These are phyloP conservation scores for Acipenser ruthenus DNA, from an alignment of 2,797 vertebrate species.

Conservation along the genomic window DNA sequence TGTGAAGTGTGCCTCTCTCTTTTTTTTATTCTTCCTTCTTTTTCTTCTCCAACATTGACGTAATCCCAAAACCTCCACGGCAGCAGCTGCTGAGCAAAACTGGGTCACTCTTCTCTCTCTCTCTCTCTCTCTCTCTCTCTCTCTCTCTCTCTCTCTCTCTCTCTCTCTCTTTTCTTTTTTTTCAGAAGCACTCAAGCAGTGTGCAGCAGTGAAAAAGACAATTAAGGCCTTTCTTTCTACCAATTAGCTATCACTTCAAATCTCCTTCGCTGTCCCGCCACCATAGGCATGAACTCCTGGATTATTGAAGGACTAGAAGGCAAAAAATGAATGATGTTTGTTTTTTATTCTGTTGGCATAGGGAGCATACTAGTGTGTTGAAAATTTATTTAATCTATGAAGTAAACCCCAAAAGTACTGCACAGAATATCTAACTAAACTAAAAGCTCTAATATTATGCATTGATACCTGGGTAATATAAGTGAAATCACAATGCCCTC, in stretches of 20 bases:
- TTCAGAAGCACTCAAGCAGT: constrained; percentile 74
- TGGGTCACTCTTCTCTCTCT: constrained; percentile 54
- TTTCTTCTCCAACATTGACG: constrained; percentile 76
- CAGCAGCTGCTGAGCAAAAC: constrained; percentile 87
- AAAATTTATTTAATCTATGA: too few relatives aligned
- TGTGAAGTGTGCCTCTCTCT: constrained; percentile 65
- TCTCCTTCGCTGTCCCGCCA: constrained; percentile 58
- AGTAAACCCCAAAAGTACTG: too few relatives aligned
- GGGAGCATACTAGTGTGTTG: too few relatives aligned
- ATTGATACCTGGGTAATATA: too few relatives aligned
- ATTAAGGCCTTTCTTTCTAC: constrained; percentile 73
- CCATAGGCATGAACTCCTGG: constrained; percentile 21
- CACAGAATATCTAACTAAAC: too few relatives aligned
- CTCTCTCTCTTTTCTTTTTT: constrained; percentile 52
- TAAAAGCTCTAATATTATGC: too few relatives aligned
- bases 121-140: neutral
- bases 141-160: too few relatives aligned
- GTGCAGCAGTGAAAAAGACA: constrained; percentile 67
- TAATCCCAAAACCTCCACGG: constrained; percentile 78
- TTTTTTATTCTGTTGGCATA: too few relatives aligned
- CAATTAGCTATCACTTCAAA: constrained; percentile 81
- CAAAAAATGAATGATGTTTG: too few relatives aligned
- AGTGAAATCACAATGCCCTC: too few relatives aligned
- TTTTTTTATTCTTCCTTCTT: constrained; percentile 43
- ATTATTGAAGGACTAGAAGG: too few relatives aligned